Evolutionary conservation across 2,797 vertebrate species (phyloP), one percentile per base, ranked within the genome.

Genomic region (Rhinogobio ventralis): DNA sequence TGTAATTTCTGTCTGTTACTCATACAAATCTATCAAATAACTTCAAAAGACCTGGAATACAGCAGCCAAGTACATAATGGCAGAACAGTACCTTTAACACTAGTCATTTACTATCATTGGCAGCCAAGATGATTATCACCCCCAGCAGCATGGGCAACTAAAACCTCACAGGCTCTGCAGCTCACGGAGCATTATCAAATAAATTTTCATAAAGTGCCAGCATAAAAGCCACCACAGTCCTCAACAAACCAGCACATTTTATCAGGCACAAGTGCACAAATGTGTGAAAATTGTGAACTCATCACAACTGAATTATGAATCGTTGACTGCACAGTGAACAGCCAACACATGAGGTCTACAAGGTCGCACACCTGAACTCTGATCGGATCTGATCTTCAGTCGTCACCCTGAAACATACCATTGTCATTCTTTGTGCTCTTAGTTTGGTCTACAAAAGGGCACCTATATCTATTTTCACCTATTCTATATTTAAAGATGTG

Each of bases 221-320:
- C 46, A 30, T 23, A 79, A 84, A 60, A 28, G n/a, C 53, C 72
- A 30, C 28, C 45, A 62, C 49, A 76, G 25, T 67, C 13, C 28
- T 72, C 39, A 39, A 73, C 45, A 62, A 46, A 74, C 42, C 66
- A 46, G 60, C 25, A 57, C 15, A 57, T 60, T 67, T 25, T 60
- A 51, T 82, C 46, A 64, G 33, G 64, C 64, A 71, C 42, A 74
- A 9, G 42, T 49, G 69, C 39, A 74, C 69, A 81, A 42, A 81
- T 28, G 51, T 45, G 71, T 51, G 68, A 82, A 39, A 66, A 83
- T 74, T 30, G 33, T 78, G 62, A 71, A 74, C 49, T 67, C 74
- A 23, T 78, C 25, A 57, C 5, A 11, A 60, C 62, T 87, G 2
- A 86, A 87, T 83, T 75, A 86, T 87, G 67, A 87, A 87, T 87